Evolutionary conservation across 2,113 vertebrate species (phyloP).

Genomic region (Bagarius yarrelli): DNA sequence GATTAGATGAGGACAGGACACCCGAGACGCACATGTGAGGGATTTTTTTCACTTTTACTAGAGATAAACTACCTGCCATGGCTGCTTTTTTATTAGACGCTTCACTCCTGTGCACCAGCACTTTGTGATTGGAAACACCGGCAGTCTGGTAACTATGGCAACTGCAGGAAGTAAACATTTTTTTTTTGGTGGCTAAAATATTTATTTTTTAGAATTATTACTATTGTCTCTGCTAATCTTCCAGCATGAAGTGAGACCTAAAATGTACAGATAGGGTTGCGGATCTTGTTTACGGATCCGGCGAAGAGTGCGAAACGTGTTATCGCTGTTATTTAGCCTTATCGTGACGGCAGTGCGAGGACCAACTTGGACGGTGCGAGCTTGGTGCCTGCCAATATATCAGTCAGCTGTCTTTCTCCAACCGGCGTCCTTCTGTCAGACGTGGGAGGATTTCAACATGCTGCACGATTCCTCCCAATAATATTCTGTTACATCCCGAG

Average conservation of each 20-base stretch:
- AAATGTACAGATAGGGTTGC: background rate
- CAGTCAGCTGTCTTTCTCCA: conserved; percentile 38
- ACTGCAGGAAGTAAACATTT: conserved; percentile 60
- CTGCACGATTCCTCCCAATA: conserved; percentile 32
- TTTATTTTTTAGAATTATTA: conserved; percentile 11
- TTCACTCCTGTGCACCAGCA: conserved; percentile 58
- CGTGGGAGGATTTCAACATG: conserved; percentile 48
- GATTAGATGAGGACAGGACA: conserved; percentile 49
- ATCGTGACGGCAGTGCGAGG: conserved; percentile 6
- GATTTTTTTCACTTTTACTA: conserved; percentile 53
- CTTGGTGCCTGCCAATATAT: conserved; percentile 28
- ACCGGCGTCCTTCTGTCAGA: conserved; percentile 44
- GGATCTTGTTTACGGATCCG: conserved; percentile 1
- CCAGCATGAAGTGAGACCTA: background rate
- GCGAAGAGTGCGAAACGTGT: background rate
- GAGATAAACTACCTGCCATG: conserved; percentile 57
- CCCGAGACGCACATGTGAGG: conserved; percentile 49
- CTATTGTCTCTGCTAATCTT: background rate
- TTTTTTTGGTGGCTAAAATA: conserved; percentile 41
- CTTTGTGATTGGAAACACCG: conserved; percentile 62
- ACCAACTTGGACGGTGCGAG: conserved; percentile 28
- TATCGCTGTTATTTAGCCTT: background rate
- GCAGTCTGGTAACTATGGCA: conserved; percentile 73
- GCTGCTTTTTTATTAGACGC: conserved; percentile 62
- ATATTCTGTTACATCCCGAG: conserved; percentile 9